Evolutionary conservation across 2,113 vertebrate genomes (phyloP).

Genomic region (Nothobranchius kuhntae): DNA sequence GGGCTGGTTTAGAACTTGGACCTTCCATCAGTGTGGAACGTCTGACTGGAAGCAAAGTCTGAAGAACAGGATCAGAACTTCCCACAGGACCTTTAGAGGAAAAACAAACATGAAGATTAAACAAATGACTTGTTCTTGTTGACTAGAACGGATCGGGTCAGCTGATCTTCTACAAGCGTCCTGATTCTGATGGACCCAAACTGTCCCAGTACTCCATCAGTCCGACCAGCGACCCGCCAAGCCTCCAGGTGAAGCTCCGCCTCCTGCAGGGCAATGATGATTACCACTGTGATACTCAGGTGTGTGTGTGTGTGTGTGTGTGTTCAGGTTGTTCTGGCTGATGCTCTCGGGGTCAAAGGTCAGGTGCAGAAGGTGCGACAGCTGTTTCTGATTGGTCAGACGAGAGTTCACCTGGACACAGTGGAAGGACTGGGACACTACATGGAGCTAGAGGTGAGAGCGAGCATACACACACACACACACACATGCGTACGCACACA

Average conservation of each 20-base stretch:
- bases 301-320: conserved; percentile 8
- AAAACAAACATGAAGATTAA: no score
- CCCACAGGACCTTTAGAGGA: no score
- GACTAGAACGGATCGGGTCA: conserved; percentile 79
- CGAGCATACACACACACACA: conserved; percentile 13
- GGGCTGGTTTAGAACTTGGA: no score
- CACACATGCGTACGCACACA: no score
- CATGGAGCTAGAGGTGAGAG: conserved; percentile 85
- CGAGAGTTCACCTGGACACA: conserved; percentile 82
- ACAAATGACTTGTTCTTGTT: background rate
- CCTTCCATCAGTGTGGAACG: no score
- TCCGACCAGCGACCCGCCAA: conserved; percentile 73
- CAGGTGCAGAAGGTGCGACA: conserved; percentile 80
- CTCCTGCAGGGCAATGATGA: no score
- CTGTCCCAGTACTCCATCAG: conserved; percentile 81
- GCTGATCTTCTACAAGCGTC: conserved; percentile 88
- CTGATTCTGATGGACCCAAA: conserved; percentile 81
- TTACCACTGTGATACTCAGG: background rate
- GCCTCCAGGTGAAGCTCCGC: conserved; percentile 74
- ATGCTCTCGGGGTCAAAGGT: conserved; percentile 80
- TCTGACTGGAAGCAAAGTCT: background rate
- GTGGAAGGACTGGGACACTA: conserved; percentile 85
- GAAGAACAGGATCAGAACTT: background rate
- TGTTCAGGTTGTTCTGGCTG: conserved; percentile 67
- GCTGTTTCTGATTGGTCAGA: conserved; percentile 85